Evolutionary conservation across 2,888 invertebrate species (phyloP).

Genomic region (Archips xylosteana): DNA sequence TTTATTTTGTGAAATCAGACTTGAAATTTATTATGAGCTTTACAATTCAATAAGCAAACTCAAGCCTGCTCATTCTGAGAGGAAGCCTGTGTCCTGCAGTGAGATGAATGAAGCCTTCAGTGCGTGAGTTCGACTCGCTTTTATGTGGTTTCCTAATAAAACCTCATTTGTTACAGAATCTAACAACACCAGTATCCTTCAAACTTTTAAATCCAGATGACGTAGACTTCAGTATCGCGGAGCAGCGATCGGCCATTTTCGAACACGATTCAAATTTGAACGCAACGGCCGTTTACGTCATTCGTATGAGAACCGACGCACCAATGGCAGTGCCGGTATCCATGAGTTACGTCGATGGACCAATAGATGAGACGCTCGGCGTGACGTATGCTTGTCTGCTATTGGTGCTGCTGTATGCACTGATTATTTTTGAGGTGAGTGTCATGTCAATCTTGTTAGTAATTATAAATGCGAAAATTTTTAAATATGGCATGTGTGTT

Average conservation of each 20-base stretch:
- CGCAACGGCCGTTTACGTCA: constrained; percentile 47
- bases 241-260: constrained; percentile 73
- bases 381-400: constrained; percentile 90
- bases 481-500: too few species aligned
- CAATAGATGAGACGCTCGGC: constrained; percentile 88
- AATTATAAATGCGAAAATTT: too few species aligned
- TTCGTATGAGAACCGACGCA: constrained; percentile 59
- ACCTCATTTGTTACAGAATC: constrained; percentile 51
- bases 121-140: too few species aligned
- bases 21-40: too few species aligned
- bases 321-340: constrained; percentile 62
- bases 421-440: constrained; percentile 94
- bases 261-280: constrained; percentile 53
- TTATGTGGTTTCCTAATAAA: too few species aligned
- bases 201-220: constrained; percentile 84
- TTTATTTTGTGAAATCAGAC: too few species aligned
- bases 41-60: too few species aligned
- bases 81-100: too few species aligned
- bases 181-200: constrained; percentile 86
- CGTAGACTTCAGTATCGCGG: constrained; percentile 85
- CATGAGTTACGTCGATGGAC: constrained; percentile 85
- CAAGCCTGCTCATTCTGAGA: too few species aligned
- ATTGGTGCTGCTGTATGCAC: constrained; percentile 90
- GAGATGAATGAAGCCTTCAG: too few species aligned
- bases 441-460: constrained; percentile 19